phyloP scores from a whole-genome alignment of 2,888 invertebrate species.

The Zaprionus lineosus region DNA sequence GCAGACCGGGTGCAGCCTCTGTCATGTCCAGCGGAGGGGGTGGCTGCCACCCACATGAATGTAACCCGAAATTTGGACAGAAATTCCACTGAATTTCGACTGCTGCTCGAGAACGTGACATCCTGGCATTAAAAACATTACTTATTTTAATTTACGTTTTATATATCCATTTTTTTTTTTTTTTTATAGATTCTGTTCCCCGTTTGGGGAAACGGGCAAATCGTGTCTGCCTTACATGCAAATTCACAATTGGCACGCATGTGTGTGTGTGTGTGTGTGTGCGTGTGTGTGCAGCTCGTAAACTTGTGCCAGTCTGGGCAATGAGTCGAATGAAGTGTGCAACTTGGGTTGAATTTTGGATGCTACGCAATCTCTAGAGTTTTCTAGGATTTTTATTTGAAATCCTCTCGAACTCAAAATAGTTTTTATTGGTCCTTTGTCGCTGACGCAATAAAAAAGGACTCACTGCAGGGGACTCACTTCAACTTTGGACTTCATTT shows the following conservation, averaged over 20 bases:
- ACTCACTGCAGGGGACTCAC: too few relatives aligned
- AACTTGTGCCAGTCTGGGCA: constrained; percentile 36
- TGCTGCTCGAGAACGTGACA: constrained; percentile 43
- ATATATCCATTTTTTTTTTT: constrained; percentile 27
- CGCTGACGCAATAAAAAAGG: too few relatives aligned
- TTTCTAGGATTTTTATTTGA: not conserved
- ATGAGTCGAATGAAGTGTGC: constrained; percentile 16
- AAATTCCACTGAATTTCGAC: constrained; percentile 10
- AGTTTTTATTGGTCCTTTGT: not conserved
- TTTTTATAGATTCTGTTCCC: constrained; percentile 35
- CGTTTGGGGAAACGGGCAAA: constrained; percentile 8
- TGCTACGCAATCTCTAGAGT: constrained; percentile 7
- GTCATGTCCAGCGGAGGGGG: constrained; percentile 47
- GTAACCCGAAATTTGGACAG: not conserved
- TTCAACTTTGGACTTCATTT: too few relatives aligned
- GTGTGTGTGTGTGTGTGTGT: not conserved
- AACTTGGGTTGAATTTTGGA: constrained; percentile 18
- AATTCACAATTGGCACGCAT: constrained; percentile 22
- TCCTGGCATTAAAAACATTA: constrained; percentile 41
- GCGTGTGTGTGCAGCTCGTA: constrained; percentile 30
- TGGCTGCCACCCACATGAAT: constrained; percentile 24
- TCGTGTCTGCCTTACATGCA: constrained; percentile 24
- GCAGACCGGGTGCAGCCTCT: constrained; percentile 28
- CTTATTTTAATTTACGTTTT: constrained; percentile 49
- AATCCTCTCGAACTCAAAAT: not conserved